Conservation (phyloP, 1,140 invertebrate species). For the Zaprionus inermis region DNA sequence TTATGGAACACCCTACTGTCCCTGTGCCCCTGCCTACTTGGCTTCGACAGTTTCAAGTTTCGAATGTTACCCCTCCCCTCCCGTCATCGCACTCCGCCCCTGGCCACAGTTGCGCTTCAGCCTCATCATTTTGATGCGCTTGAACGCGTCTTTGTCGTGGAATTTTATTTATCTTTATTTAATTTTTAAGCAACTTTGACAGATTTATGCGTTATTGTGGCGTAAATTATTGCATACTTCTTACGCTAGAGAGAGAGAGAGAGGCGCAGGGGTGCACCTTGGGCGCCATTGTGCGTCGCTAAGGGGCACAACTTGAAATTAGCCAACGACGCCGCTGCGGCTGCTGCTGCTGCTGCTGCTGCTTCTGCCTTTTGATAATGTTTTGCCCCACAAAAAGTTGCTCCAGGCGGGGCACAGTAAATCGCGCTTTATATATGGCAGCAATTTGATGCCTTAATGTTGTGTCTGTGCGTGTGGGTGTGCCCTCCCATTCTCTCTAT, state of each 20-base stretch:
- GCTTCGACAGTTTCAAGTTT: conserved; percentile 41
- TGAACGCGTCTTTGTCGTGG: conserved; percentile 61
- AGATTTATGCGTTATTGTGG: conserved; percentile 73
- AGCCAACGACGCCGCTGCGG: conserved; percentile 34
- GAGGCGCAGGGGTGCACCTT: neutral
- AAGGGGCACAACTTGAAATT: conserved; percentile 62
- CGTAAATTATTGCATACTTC: conserved; percentile 70
- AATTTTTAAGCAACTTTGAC: conserved; percentile 76
- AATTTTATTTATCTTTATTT: conserved; percentile 75
- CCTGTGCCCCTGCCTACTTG: neutral
- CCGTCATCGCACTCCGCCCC: neutral
- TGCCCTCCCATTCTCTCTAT: neutral
- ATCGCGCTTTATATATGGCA: conserved; percentile 62
- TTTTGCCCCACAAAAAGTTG: conserved; percentile 22
- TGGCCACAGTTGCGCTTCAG: neutral
- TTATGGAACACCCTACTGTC: neutral
- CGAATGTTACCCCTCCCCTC: neutral
- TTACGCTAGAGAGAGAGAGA: conserved; percentile 14
- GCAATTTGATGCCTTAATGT: conserved; percentile 60
- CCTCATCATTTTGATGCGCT: conserved; percentile 51
- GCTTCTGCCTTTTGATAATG: conserved; percentile 27
- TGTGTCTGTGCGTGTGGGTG: conserved; percentile 1
- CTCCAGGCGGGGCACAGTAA: conserved; percentile 24
- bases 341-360: neutral
- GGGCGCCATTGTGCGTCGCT: conserved; percentile 23